Conservation (phyloP, 1,140 invertebrate genomes). For the Eufriesea mexicana region DNA sequence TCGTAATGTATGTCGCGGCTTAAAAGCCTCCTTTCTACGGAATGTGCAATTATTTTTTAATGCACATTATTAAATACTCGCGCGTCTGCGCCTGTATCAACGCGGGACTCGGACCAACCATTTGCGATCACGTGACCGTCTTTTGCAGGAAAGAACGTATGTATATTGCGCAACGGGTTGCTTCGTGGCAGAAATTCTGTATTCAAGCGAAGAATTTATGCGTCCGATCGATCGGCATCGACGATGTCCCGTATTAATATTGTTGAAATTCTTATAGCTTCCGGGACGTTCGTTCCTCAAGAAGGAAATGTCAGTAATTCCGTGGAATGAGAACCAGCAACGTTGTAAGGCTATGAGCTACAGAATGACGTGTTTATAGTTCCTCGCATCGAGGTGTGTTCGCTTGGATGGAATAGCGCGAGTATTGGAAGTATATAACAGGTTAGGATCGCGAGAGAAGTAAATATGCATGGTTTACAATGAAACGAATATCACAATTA, state of each 20-base stretch:
- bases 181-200: background rate
- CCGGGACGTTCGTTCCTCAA: constrained; percentile 1
- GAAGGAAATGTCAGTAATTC: background rate
- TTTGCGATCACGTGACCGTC: background rate
- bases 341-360: too few relatives aligned
- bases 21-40: constrained; percentile 57
- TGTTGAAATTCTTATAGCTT: constrained; percentile 3
- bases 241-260: background rate
- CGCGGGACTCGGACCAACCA: background rate
- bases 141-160: background rate
- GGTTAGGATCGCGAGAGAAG: too few relatives aligned
- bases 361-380: too few relatives aligned
- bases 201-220: constrained; percentile 27
- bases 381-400: too few relatives aligned
- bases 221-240: constrained; percentile 18
- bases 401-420: too few relatives aligned
- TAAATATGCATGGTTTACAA: too few relatives aligned
- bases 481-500: too few relatives aligned
- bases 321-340: too few relatives aligned
- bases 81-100: constrained; percentile 31
- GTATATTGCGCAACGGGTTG: constrained; percentile 13
- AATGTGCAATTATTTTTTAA: constrained; percentile 67
- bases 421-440: too few relatives aligned
- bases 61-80: constrained; percentile 61
- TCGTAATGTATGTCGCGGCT: constrained; percentile 54